Base-by-base conservation (phyloP, 2,888 invertebrate genomes). In the Phrixothrix hirtus region DNA sequence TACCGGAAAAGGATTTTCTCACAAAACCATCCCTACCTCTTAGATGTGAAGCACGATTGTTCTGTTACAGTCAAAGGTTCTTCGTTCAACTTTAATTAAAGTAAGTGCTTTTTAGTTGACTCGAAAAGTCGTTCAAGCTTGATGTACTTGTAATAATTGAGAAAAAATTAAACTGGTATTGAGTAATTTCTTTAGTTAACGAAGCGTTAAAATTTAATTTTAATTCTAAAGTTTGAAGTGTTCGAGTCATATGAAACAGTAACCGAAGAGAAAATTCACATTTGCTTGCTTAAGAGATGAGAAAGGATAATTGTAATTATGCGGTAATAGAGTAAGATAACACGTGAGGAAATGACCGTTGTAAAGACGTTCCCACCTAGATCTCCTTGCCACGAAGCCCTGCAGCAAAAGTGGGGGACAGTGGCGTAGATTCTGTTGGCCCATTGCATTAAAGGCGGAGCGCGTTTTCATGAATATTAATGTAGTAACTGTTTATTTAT, bases 401-500 rank as follows among this genome's bases (percentile, higher is more conserved):
- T 34, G 36, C 49, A 50, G 48, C 45, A 31, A 54, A 50, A 52
- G 57, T 51, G 59, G 57, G n/a, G 54, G 59, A 54, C 57, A 45
- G 55, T 55, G 59, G 55, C 57, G 52, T 55, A 59, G 48, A 57
- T 57, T 54, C 52, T 46, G 59, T 57, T 59, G 54, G 47, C 49
- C 52, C 52, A 46, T 38, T 39, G 44, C 25, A n/a, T 27, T 13
- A 43, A 42, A 53, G 57, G 59, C 57, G 59, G 57, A 37, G 55
- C 46, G 10, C 39, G 17, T 15, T 42, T 32, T 21, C 44, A 57
- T 57, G 50, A 42, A 54, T 57, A 42, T 57, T 54, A 50, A 57
- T 46, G 37, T 31, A 17, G 32, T 37, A 46, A 46, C 46, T 14
- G 43, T 54, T 54, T 55, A 45, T 47, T 49, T 54, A 57, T 57